Conservation (phyloP, 2,113 vertebrate species). For the Strix aluco region DNA sequence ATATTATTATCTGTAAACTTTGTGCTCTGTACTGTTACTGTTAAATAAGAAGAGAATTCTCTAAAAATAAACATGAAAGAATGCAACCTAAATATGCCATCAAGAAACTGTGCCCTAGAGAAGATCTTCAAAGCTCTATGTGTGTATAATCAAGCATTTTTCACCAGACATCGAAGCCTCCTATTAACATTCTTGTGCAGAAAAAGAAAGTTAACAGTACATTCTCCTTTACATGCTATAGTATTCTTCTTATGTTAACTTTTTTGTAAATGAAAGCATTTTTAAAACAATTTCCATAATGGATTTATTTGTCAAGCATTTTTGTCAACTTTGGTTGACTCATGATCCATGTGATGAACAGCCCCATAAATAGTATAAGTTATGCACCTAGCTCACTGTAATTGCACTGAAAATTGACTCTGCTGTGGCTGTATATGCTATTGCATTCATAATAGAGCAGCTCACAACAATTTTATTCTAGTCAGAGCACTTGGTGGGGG, state of each 20-base stretch:
- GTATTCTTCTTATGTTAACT: neutral
- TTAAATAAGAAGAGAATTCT: neutral
- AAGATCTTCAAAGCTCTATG: neutral
- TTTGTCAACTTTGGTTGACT: neutral
- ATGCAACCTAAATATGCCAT: neutral
- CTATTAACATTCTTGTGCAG: neutral
- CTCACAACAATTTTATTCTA: neutral
- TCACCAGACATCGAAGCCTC: neutral
- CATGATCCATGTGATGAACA: neutral
- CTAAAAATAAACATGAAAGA: neutral
- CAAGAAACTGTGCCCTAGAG: neutral
- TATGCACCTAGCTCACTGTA: neutral
- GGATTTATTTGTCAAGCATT: neutral
- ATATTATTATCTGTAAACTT: neutral
- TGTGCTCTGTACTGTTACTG: neutral
- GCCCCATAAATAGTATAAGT: neutral
- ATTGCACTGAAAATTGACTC: constrained; percentile 4
- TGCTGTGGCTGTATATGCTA: neutral
- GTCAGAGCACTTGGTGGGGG: neutral
- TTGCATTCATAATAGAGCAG: neutral
- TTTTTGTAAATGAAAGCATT: neutral
- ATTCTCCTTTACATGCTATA: neutral
- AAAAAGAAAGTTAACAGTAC: neutral
- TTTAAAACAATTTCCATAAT: neutral
- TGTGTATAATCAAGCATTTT: neutral